Base-by-base conservation (phyloP, 2,888 invertebrate genomes). In the Ochropleura plecta region DNA sequence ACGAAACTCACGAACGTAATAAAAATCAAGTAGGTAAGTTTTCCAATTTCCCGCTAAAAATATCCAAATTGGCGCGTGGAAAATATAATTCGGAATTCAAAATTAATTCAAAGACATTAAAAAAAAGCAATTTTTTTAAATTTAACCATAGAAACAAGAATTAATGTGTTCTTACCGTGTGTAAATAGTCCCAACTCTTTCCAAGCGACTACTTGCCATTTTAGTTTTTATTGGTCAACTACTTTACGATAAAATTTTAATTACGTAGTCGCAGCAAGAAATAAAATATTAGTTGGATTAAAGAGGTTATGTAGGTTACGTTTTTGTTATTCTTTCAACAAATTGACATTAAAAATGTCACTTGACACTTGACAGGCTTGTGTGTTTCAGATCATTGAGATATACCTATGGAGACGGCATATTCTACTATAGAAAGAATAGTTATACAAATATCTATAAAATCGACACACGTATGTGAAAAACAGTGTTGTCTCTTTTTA, bases 111-210 rank as follows among this genome's bases (percentile, higher is more conserved):
- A 46, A 80, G 59, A 76, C 16, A 30, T 40, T 44, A 16, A 46
- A 18, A 68, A 67, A 60, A 20, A 30, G 30, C 30, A 2, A n/a
- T 30, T 30, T 30, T 30, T 30, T 30, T 30, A 2, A 30, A 40
- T 44, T 60, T 64, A 42, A 49, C 30, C 49, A 30, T 42, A 69
- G 48, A 18, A 62, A 49, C 51, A 30, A 12, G 14, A 59, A 51
- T 30, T 30, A 30, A 18, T n/a, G 46, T 46, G 40, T 71, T 87
- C 91, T 85, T 95, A 98, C 98, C 98, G 97, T 6, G 97, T 96
- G 89, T 97, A 97, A 90, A 98, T 98, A 46, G 98, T 98, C 66
- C 98, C 98, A 89, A 98, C 97, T 93, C 97, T 97, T 94, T 98
- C 98, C 81, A 98, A 95, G 86, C 98, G 97, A 92, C 97, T 97